phyloP scores from a whole-genome alignment of 2,888 invertebrate species.

The Stratiomys singularior region DNA sequence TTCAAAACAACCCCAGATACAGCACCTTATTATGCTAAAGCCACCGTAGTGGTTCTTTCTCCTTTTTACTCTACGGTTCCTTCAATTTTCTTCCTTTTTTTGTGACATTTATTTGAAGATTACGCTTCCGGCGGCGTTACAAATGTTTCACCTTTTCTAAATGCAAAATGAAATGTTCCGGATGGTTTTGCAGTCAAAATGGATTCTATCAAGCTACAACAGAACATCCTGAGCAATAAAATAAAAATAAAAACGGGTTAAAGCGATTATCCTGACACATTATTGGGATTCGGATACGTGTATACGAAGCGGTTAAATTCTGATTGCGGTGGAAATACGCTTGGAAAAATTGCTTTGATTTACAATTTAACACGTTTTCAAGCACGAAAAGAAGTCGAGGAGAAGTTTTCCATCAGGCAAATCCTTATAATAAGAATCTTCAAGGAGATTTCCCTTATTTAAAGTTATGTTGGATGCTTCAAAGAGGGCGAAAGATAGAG shows the following conservation, averaged over 20 bases:
- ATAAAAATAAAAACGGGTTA: conserved; percentile 2
- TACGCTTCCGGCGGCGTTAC: neutral
- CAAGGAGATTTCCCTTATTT: too few relatives aligned
- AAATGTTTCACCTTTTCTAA: neutral
- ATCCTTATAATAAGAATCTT: too few relatives aligned
- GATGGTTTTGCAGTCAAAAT: neutral
- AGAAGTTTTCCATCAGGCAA: too few relatives aligned
- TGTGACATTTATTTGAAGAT: neutral
- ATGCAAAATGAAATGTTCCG: neutral
- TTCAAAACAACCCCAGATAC: too few relatives aligned
- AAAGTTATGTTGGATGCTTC: too few relatives aligned
- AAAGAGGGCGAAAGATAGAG: too few relatives aligned
- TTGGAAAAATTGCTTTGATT: too few relatives aligned
- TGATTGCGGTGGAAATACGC: too few relatives aligned
- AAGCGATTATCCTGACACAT: conserved; percentile 22
- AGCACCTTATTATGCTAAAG: too few relatives aligned
- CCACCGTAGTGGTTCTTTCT: too few relatives aligned
- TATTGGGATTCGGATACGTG: neutral
- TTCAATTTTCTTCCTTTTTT: neutral
- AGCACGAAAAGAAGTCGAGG: too few relatives aligned
- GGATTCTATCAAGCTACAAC: neutral
- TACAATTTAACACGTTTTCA: too few relatives aligned
- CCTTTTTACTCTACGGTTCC: neutral
- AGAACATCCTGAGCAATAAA: neutral
- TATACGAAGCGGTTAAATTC: neutral